Conservation (phyloP, 2,113 vertebrate species). For the Callipepla californica region DNA sequence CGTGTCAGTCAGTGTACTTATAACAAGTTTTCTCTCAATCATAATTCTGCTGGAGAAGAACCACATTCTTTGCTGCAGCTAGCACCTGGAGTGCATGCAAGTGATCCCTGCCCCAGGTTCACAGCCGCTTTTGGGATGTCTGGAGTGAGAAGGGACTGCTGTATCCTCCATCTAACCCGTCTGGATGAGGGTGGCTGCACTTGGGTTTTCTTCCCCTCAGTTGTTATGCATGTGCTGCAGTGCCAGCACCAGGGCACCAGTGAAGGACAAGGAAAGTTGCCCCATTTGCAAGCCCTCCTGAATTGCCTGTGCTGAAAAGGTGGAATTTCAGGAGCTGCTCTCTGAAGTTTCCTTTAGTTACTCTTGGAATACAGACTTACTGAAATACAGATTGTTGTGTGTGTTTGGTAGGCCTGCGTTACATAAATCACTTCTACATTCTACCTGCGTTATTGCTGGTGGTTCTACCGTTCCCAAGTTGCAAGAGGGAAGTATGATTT, state of each 20-base stretch:
- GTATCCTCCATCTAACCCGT: not conserved
- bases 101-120: not conserved
- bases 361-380: not conserved
- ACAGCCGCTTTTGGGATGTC: not conserved
- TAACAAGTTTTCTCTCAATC: not conserved
- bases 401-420: not conserved
- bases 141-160: not conserved
- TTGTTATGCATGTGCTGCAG: rapidly evolving
- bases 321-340: not conserved
- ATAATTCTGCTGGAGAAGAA: not conserved
- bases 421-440: not conserved
- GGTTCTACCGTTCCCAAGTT: not conserved
- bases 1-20: not conserved
- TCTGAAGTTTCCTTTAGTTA: not conserved
- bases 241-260: rapidly evolving
- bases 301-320: not conserved
- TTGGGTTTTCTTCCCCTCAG: not conserved
- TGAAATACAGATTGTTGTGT: not conserved
- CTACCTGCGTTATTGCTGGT: rapidly evolving
- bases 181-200: not conserved
- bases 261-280: not conserved
- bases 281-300: not conserved
- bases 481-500: rapidly evolving
- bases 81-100: not conserved
- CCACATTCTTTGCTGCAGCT: not conserved